phyloP scores from a whole-genome alignment of 2,113 vertebrate genomes.

The Planiliza haematocheilus region DNA sequence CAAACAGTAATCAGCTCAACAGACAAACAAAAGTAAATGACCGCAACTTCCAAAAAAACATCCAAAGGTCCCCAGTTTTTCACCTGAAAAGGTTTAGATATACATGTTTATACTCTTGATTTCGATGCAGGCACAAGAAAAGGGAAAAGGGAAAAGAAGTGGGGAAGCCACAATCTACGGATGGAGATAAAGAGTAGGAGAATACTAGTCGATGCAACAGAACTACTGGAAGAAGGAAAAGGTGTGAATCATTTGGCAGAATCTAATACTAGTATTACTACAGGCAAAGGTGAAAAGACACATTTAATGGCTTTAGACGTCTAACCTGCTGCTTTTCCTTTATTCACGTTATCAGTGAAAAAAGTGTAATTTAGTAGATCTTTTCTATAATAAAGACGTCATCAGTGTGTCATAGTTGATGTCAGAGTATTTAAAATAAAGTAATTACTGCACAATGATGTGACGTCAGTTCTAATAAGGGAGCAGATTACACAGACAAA shows the following conservation, averaged over 20 bases:
- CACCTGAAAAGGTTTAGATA: slow-evolving; percentile 37
- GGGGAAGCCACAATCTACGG: slow-evolving; percentile 12
- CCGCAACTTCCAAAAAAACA: not conserved
- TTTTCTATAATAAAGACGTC: not conserved
- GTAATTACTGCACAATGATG: not conserved
- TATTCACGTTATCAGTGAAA: not conserved
- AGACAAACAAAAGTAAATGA: slow-evolving; percentile 17
- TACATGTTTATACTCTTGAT: not conserved
- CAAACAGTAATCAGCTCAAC: slow-evolving; percentile 6
- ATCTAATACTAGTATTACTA: slow-evolving; percentile 46
- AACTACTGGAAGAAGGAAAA: slow-evolving; percentile 52
- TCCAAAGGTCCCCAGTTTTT: slow-evolving; percentile 16
- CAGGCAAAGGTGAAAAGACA: slow-evolving; percentile 33
- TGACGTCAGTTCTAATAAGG: not conserved
- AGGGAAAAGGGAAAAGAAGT: slow-evolving; percentile 1
- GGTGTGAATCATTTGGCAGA: slow-evolving; percentile 48
- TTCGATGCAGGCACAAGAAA: slow-evolving; percentile 20
- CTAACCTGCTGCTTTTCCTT: slow-evolving; percentile 55
- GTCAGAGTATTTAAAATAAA: not conserved
- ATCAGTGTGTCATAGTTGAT: not conserved
- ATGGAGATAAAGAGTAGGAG: slow-evolving; percentile 24
- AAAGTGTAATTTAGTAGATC: not conserved
- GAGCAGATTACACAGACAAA: slow-evolving; percentile 64
- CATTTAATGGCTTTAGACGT: slow-evolving; percentile 29
- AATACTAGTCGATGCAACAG: slow-evolving; percentile 1